Base-by-base conservation (phyloP, 2,888 invertebrate species). In the Tricholauxania praeusta region DNA sequence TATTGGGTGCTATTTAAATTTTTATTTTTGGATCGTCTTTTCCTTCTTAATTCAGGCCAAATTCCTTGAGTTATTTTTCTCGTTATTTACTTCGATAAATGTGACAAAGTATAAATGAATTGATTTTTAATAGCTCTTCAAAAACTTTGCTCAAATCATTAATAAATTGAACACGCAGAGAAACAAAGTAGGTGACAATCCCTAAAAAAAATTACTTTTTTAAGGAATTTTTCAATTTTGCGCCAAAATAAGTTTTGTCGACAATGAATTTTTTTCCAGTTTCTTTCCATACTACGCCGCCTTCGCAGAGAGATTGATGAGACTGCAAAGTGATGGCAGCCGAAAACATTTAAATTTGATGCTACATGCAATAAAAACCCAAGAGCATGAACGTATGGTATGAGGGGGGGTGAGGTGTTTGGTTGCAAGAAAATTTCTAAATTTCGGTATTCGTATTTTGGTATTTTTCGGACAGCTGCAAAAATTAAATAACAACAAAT, bases 181-280 rank as follows among this genome's bases (percentile, higher is more conserved):
- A 19, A 49, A 22, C 12, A 60, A 64, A 19, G 14, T 19, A 12
- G 22, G 22, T 48, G 51, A 64, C 48, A 64, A 32, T 14, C 12
- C 12, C 10, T 15, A 39, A 51, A 22, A 39, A 57, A 48, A 48
- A 57, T 19, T 48, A 28, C 22, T 77, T 76, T 76, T 79, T 75
- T 78, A 79, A 84, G 79, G 84, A 85, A 85, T 85, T 84, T 84
- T 84, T 84, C 82, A 84, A 84, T 85, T 84, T 84, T 83, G 84
- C 85, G 85, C 82, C 83, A 82, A 85, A 84, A 83, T 84, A 83
- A 82, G 83, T 84, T 85, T 82, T 77, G 78, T 78, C 77, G 14
- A 53, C 19, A 49, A 15, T 55, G 14, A 22, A 55, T 47, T 47
- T 63, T 39, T 63, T 47, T 63, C 22, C 5, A 8, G 15, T 19